phyloP scores from a whole-genome alignment of 2,113 vertebrate genomes.

The Plotosus lineatus region DNA sequence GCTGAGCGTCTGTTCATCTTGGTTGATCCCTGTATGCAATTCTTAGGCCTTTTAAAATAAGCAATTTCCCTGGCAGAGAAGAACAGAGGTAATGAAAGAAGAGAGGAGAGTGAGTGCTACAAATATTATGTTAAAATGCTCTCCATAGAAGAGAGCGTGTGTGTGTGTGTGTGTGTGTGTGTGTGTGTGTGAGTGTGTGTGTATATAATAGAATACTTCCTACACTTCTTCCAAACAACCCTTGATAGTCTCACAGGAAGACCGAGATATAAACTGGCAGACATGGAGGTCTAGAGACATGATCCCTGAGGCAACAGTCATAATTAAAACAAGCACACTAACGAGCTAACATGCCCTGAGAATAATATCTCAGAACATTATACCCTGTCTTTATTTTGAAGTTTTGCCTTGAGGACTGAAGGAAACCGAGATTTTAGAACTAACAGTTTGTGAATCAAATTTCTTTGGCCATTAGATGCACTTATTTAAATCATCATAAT shows the following conservation, averaged over 20 bases:
- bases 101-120: neutral
- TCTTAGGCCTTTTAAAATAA: neutral
- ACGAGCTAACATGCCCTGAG: neutral
- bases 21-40: no score
- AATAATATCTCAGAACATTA: neutral
- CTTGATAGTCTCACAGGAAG: neutral
- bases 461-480: no score
- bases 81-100: neutral
- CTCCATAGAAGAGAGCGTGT: neutral
- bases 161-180: no score
- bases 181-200: neutral
- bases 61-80: conserved; percentile 6
- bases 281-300: neutral
- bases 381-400: neutral
- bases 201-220: neutral
- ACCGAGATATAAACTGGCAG: neutral
- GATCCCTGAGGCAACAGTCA: neutral
- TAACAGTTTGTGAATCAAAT: no score
- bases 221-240: neutral
- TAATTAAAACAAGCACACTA: conserved; percentile 6
- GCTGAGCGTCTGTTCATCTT: conserved; percentile 6
- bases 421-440: no score
- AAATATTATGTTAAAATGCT: neutral
- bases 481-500: no score
- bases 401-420: neutral